These are phyloP conservation scores for Cynaeus angustus DNA, from an alignment of 2,888 invertebrate species.

Conservation along the genomic window DNA sequence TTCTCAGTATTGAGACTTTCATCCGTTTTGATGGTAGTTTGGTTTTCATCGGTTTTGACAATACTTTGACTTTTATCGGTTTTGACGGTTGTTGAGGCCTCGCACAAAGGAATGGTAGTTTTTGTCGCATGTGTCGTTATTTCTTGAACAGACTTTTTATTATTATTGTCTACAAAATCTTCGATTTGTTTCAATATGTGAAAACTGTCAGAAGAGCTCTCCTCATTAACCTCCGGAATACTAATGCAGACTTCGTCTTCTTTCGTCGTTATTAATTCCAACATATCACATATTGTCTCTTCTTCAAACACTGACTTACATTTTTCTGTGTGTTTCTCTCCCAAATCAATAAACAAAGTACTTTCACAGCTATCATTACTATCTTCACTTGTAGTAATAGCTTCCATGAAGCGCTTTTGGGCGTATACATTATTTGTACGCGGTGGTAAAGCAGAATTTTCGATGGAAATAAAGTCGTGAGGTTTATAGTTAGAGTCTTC, in stretches of 20 bases:
- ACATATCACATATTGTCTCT: conserved; percentile 50
- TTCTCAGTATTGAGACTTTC: not conserved
- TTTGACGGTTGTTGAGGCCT: too few species aligned
- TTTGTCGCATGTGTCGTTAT: too few species aligned
- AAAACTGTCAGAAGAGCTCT: conserved; percentile 40
- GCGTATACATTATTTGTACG: conserved; percentile 47
- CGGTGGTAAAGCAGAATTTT: conserved; percentile 47
- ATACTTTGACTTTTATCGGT: too few species aligned
- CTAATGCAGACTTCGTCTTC: conserved; percentile 45
- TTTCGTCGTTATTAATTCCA: conserved; percentile 43
- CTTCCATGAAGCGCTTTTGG: conserved; percentile 36
- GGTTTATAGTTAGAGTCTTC: conserved; percentile 45
- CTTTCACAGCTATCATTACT: conserved; percentile 55
- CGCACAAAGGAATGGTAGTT: too few species aligned
- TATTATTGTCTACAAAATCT: conserved; percentile 40
- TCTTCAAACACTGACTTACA: conserved; percentile 48
- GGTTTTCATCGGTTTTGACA: not conserved
- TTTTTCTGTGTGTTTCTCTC: conserved; percentile 9
- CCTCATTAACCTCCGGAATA: conserved; percentile 46
- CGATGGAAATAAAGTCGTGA: conserved; percentile 50
- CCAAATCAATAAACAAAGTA: conserved; percentile 48
- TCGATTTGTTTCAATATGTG: conserved; percentile 51
- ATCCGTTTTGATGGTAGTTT: too few species aligned
- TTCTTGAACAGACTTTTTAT: conserved; percentile 4
- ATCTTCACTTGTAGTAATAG: conserved; percentile 50